Conservation (phyloP, 35 echinoderm and acorn worm species). For the Chiridota heheva region DNA sequence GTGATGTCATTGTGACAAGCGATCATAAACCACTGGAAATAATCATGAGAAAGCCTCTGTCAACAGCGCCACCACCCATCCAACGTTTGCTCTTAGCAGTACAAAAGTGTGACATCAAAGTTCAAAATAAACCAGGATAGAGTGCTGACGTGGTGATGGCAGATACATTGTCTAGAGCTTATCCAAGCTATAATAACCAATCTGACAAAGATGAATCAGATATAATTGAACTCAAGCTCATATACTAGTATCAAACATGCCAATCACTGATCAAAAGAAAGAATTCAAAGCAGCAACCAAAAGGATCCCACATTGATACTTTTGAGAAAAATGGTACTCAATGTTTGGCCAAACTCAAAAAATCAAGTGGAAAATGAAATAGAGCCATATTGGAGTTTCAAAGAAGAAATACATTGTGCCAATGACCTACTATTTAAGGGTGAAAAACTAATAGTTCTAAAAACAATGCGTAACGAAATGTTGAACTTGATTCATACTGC, state of each 20-base stretch:
- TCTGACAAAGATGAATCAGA: neutral
- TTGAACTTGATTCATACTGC: slow-evolving; percentile 22
- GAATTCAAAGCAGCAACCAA: too few species aligned
- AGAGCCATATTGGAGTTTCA: slow-evolving; percentile 48
- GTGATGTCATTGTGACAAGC: slow-evolving; percentile 1
- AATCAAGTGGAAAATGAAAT: slow-evolving; percentile 21
- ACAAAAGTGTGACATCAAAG: slow-evolving; percentile 10
- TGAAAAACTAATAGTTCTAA: slow-evolving; percentile 42
- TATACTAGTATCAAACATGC: slow-evolving; percentile 23
- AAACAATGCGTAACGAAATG: slow-evolving; percentile 23
- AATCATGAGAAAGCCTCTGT: slow-evolving; percentile 16
- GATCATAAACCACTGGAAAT: slow-evolving; percentile 40
- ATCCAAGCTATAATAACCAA: neutral
- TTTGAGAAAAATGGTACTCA: too few species aligned
- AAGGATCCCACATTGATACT: too few species aligned
- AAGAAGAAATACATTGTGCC: slow-evolving; percentile 36
- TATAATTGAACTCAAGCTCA: slow-evolving; percentile 27
- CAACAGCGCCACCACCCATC: slow-evolving; percentile 13
- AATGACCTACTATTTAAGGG: slow-evolving; percentile 19
- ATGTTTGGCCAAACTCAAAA: slow-evolving; percentile 37
- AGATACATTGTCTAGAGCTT: slow-evolving; percentile 40
- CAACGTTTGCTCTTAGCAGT: neutral
- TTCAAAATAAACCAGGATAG: slow-evolving; percentile 43
- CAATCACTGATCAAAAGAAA: too few species aligned
- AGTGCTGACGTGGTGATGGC: slow-evolving; percentile 33